Evolutionary conservation across 2,113 vertebrate species (phyloP).

Genomic region (Lontra canadensis): DNA sequence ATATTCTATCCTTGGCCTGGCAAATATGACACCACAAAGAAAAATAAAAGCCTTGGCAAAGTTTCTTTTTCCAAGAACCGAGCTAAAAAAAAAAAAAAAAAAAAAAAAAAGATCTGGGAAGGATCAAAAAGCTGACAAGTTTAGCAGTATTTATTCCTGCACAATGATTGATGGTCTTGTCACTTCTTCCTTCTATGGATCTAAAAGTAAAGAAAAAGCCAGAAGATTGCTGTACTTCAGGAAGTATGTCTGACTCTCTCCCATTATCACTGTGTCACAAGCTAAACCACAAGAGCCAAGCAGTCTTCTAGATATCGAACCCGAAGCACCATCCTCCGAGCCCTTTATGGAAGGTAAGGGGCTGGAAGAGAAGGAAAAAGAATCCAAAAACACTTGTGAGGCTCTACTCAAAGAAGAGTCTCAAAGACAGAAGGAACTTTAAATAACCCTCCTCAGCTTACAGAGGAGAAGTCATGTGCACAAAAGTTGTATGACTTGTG

Average conservation of each 20-base stretch:
- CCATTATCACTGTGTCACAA: conserved; percentile 29
- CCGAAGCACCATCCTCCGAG: neutral
- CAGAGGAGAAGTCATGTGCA: neutral
- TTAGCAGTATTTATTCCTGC: conserved; percentile 15
- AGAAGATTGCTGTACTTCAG: neutral
- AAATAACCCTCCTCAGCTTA: neutral
- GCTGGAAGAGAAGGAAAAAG: neutral
- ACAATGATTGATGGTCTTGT: neutral
- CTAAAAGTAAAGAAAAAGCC: conserved; percentile 16
- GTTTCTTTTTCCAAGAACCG: conserved; percentile 43
- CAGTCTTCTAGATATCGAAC: neutral
- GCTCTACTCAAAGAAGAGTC: neutral
- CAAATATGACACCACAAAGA: neutral
- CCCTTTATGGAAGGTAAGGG: neutral
- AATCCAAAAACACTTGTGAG: neutral
- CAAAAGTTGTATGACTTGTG: neutral
- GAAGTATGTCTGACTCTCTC: neutral
- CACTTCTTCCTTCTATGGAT: neutral
- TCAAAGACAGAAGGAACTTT: neutral
- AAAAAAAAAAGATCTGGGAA: conserved; percentile 8
- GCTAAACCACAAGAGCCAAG: neutral
- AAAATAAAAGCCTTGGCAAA: conserved; percentile 31
- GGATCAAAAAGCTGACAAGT: conserved; percentile 16
- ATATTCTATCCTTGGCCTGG: neutral
- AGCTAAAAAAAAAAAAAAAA: conserved; percentile 16